These are phyloP conservation scores for Andrena hattorfiana DNA, from an alignment of 2,888 invertebrate species.

Conservation along the genomic window DNA sequence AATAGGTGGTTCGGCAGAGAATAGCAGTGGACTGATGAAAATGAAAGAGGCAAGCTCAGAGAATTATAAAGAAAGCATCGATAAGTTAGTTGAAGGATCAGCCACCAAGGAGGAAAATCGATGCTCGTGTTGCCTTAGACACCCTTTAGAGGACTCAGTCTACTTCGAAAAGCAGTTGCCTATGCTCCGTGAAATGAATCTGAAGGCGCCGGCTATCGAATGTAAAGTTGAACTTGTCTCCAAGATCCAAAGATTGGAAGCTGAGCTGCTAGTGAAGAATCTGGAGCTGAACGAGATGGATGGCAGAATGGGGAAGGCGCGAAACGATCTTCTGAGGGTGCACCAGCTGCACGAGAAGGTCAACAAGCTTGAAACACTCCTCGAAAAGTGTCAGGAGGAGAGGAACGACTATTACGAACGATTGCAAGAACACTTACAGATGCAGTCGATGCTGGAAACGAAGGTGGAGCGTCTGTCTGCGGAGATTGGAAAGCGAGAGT, in stretches of 20 bases:
- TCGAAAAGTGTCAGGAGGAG: constrained; percentile 65
- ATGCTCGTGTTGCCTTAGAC: too few species aligned
- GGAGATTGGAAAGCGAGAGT: constrained; percentile 70
- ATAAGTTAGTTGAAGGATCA: too few species aligned
- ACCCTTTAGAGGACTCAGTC: constrained; percentile 8
- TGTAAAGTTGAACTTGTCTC: constrained; percentile 68
- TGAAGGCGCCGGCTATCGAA: constrained; percentile 65
- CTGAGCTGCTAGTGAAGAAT: constrained; percentile 64
- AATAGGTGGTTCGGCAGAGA: too few species aligned
- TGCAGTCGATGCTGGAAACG: constrained; percentile 68
- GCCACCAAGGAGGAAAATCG: too few species aligned
- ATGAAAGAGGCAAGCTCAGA: too few species aligned
- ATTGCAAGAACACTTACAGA: constrained; percentile 64
- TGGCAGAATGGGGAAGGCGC: constrained; percentile 51
- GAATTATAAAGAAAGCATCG: too few species aligned
- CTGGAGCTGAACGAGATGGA: constrained; percentile 59
- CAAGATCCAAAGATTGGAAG: constrained; percentile 71
- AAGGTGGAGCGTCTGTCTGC: constrained; percentile 68
- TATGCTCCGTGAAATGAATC: constrained; percentile 50
- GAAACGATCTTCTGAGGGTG: constrained; percentile 61
- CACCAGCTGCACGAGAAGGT: constrained; percentile 70
- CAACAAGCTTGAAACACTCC: constrained; percentile 65
- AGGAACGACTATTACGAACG: constrained; percentile 65
- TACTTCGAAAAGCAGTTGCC: constrained; percentile 71
- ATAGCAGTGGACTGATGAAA: too few species aligned